These are phyloP conservation scores for Drosophila dunni DNA, from an alignment of 1,140 invertebrate genomes.

Conservation along the genomic window DNA sequence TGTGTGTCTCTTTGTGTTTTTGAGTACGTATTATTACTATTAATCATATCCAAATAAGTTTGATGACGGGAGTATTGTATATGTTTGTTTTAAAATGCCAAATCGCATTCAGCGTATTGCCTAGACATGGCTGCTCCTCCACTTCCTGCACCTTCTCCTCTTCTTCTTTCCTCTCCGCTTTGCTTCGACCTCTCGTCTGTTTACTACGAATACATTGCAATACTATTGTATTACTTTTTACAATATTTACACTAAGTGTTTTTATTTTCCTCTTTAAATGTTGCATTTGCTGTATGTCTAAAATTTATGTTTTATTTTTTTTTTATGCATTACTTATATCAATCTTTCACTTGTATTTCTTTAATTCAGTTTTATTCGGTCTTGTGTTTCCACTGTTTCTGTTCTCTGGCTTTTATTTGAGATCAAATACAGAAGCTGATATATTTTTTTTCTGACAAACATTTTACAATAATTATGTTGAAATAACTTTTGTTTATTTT, in stretches of 20 bases:
- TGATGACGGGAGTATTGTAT: constrained; percentile 44
- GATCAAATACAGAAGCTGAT: constrained; percentile 79
- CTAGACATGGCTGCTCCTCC: constrained; percentile 20
- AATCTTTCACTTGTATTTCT: constrained; percentile 22
- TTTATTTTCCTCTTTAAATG: constrained; percentile 38
- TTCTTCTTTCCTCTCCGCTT: not conserved
- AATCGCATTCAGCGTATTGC: constrained; percentile 54
- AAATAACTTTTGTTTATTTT: constrained; percentile 56
- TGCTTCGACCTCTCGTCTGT: constrained; percentile 4
- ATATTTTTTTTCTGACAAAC: constrained; percentile 49
- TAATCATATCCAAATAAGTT: constrained; percentile 49
- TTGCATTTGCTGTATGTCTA: constrained; percentile 44
- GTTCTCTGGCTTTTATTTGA: constrained; percentile 55
- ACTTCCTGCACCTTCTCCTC: not conserved
- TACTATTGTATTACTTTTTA: constrained; percentile 72
- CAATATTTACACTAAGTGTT: constrained; percentile 82
- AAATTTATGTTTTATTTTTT: constrained; percentile 20
- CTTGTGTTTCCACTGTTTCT: constrained; percentile 20
- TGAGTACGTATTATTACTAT: constrained; percentile 38
- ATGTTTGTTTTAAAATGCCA: constrained; percentile 73
- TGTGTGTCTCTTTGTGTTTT: constrained; percentile 9
- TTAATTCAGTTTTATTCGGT: constrained; percentile 33
- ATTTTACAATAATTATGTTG: constrained; percentile 64
- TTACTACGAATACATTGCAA: constrained; percentile 50
- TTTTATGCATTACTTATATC: constrained; percentile 30